Base-by-base conservation (phyloP, 1,140 invertebrate species). In the Ladona fulva region DNA sequence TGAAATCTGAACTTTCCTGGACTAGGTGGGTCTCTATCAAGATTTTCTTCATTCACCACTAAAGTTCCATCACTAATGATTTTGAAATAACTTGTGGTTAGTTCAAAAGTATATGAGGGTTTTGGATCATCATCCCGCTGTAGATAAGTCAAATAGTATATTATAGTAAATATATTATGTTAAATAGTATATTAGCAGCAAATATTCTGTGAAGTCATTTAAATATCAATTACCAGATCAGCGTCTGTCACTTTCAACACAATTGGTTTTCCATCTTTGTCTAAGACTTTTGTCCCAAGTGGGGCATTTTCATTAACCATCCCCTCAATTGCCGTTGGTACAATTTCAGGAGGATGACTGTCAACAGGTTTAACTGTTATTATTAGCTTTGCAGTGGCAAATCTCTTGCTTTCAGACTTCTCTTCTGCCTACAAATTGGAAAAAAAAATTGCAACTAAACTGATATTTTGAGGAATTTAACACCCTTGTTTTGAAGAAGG, bases 11-110 rank as follows among this genome's bases (percentile, higher is more conserved):
- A 94, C 82, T 91, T 90, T 74, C 92, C 92, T 0, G 92, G 92
- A 83, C 92, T 95, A 0, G 95, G 95, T 7, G 94, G 92, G 86
- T 97, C 95, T 76, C 95, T 87, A 83, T 97, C 95, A 73, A 97
- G 85, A 83, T 92, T 91, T 80, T 94, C 92, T 82, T 94, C 92
- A 81, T 92, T 92, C 0, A 96, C 94, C 0, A 95, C 87, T 10
- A 97, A 83, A 74, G 88, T 86, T 0, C 93, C 92, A 66, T 91
- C 88, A 76, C 88, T 85, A 78, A 94, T 92, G 76, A 96, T 92
- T 79, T 90, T 87, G 83, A 97, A 97, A 80, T 91, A 95, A 44
- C 88, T 91, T 0, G 93, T 94, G 0, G 95, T 96, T 78, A 96
- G 81, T 82, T 96, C 95, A 82, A 92, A 96, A 0, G 89, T 89